These are phyloP conservation scores for Eumacrocentrus americanus DNA, from an alignment of 2,888 invertebrate species.

Conservation along the genomic window DNA sequence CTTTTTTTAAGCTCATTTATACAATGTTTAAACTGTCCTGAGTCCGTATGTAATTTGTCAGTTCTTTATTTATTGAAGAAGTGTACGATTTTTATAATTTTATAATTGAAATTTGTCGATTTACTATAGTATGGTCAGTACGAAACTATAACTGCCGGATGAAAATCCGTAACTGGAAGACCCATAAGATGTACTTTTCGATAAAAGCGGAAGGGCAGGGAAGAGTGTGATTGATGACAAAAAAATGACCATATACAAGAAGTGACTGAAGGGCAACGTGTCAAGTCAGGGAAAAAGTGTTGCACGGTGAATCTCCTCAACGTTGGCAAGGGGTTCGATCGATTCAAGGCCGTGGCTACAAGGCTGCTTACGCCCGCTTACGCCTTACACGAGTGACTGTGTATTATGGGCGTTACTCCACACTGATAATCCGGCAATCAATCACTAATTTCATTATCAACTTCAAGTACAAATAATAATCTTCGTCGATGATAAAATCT, in stretches of 20 bases:
- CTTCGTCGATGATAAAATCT: not conserved
- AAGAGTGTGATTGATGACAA: not conserved
- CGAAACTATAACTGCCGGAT: no score
- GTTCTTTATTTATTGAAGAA: no score
- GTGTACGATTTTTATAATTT: no score
- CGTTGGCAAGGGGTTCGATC: not conserved
- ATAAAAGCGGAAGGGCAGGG: not conserved
- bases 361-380: not conserved
- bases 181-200: not conserved
- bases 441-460: not conserved
- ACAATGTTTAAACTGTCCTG: no score
- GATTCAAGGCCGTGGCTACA: slow-evolving; percentile 1
- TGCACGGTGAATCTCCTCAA: not conserved
- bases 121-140: not conserved
- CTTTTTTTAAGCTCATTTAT: no score
- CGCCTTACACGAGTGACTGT: not conserved
- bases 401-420: not conserved
- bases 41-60: no score
- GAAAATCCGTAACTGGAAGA: not conserved
- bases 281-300: no score
- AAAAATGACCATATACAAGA: not conserved
- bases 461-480: not conserved
- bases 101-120: no score
- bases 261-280: not conserved
- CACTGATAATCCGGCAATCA: not conserved